Percentiles rank a stretch among this genome's conserved stretches.
phyloP scores from a whole-genome alignment of 2,888 invertebrate species.

The Prenolepis imparis region DNA sequence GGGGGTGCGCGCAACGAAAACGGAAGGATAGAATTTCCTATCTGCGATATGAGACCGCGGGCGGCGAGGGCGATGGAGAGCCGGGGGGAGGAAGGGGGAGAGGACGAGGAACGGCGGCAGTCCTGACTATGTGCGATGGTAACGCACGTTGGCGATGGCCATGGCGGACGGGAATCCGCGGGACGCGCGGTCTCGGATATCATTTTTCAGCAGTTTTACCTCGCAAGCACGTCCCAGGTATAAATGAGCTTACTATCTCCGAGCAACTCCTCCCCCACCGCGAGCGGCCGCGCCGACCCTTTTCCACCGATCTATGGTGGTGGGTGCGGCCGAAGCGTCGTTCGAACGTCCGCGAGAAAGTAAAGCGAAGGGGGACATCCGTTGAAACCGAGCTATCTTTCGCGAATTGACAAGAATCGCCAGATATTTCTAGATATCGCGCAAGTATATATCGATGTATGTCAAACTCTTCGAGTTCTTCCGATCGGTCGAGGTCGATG shows the following conservation, averaged over 20 bases:
- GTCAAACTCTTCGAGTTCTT: neutral
- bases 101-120: constrained; percentile 47
- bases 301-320: constrained; percentile 57
- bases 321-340: constrained; percentile 58
- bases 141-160: constrained; percentile 57
- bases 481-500: constrained; percentile 16
- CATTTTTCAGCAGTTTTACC: constrained; percentile 82
- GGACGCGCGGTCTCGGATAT: constrained; percentile 74
- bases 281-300: constrained; percentile 25
- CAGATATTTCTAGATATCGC: neutral
- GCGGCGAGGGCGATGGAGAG: constrained; percentile 23
- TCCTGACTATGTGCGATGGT: constrained; percentile 53
- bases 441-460: neutral
- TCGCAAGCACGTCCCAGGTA: constrained; percentile 78
- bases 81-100: too few relatives aligned
- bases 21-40: constrained; percentile 71
- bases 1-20: constrained; percentile 50
- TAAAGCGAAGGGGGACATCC: constrained; percentile 38
- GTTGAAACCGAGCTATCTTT: constrained; percentile 24
- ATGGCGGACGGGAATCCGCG: constrained; percentile 64
- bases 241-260: constrained; percentile 80
- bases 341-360: constrained; percentile 45
- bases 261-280: constrained; percentile 53
- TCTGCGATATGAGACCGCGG: constrained; percentile 70
- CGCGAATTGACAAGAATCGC: constrained; percentile 20